phyloP scores from a whole-genome alignment of 2,113 vertebrate genomes.

The Corythaixoides concolor region DNA sequence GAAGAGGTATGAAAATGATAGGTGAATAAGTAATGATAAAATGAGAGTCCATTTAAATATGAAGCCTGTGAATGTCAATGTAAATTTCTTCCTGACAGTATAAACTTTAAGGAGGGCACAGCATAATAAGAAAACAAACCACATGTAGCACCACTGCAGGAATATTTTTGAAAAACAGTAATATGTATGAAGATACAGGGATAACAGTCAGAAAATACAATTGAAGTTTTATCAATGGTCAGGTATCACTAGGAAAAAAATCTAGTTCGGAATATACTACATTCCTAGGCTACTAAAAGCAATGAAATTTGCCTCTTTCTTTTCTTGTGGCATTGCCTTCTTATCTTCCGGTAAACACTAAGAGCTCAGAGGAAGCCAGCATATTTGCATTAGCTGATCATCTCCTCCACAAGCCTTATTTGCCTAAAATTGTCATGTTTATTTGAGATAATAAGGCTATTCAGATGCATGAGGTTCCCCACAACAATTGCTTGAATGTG shows the following conservation, averaged over 20 bases:
- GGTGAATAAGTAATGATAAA: neutral
- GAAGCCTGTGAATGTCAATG: neutral
- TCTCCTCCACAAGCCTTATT: neutral
- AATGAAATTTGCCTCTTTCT: neutral
- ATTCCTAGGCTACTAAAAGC: neutral
- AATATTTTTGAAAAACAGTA: neutral
- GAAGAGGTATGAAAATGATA: neutral
- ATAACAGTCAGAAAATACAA: neutral
- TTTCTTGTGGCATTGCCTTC: neutral
- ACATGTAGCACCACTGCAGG: neutral
- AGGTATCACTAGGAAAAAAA: neutral
- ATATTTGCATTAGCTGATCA: neutral
- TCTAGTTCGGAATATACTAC: neutral
- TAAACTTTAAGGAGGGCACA: neutral
- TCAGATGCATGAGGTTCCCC: neutral
- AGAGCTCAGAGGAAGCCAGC: neutral
- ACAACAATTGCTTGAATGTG: neutral
- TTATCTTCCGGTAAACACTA: neutral
- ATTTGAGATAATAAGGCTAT: neutral
- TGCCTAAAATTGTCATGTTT: neutral
- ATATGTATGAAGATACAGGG: accelerated
- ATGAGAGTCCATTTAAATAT: neutral
- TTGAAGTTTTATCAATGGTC: neutral
- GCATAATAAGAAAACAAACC: neutral
- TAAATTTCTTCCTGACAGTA: neutral